Conservation (phyloP, 2,797 vertebrate genomes). For the Clarias fuscus region DNA sequence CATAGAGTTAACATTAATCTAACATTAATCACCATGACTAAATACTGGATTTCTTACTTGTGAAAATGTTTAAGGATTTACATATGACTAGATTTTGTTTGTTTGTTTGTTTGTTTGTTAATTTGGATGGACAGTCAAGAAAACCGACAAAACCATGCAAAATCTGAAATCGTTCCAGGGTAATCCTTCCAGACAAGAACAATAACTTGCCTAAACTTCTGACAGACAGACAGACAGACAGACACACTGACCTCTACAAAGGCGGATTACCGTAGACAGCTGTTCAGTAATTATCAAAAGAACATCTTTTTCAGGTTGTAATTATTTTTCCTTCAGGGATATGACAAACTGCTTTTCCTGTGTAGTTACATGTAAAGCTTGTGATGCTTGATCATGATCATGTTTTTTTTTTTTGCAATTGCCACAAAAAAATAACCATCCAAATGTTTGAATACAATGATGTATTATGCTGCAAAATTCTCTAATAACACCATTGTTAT, state of each 20-base stretch:
- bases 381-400: neutral
- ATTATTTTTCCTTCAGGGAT: neutral
- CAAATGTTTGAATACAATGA: conserved; percentile 2
- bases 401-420: neutral
- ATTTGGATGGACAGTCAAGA: neutral
- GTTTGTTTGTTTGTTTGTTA: neutral
- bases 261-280: neutral
- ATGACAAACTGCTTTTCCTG: neutral
- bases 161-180: neutral
- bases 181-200: neutral
- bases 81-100: no score
- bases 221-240: neutral
- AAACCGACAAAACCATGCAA: neutral
- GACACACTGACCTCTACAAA: neutral
- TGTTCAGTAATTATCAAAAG: neutral
- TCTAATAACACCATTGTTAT: no score
- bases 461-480: no score
- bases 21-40: neutral
- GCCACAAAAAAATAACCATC: neutral
- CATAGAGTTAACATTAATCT: no score
- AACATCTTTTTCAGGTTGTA: neutral
- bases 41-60: neutral
- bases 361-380: neutral
- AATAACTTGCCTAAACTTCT: neutral
- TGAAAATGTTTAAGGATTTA: neutral